Percentiles rank a stretch among this genome's conserved stretches.
Evolutionary conservation across 2,888 invertebrate genomes (phyloP).

Genomic region (Hydroisotoma schaefferi): DNA sequence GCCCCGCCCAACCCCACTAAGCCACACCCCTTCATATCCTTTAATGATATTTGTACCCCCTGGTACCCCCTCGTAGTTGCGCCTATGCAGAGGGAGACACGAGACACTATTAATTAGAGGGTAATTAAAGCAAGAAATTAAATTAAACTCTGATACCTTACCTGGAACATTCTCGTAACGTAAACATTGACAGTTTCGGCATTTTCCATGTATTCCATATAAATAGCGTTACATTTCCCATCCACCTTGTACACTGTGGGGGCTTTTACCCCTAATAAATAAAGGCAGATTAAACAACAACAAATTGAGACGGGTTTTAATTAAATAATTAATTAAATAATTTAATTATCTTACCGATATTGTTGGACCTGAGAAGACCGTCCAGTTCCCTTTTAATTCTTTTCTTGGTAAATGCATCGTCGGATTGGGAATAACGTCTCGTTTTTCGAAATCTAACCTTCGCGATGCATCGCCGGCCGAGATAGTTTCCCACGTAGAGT

Average conservation of each 20-base stretch:
- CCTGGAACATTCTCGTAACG: slow-evolving; percentile 54
- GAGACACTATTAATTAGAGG: too few relatives aligned
- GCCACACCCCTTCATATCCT: too few relatives aligned
- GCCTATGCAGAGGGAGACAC: too few relatives aligned
- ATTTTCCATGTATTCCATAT: slow-evolving; percentile 76
- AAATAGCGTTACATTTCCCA: slow-evolving; percentile 68
- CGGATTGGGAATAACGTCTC: slow-evolving; percentile 83
- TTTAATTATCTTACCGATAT: slow-evolving; percentile 67
- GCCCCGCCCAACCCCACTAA: too few relatives aligned
- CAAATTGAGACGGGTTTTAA: background rate
- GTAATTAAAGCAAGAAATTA: too few relatives aligned
- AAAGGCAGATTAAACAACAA: background rate
- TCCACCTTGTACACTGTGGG: slow-evolving; percentile 80
- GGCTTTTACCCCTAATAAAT: slow-evolving; percentile 52
- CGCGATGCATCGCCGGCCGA: slow-evolving; percentile 70
- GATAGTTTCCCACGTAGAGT: slow-evolving; percentile 69
- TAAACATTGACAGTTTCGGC: slow-evolving; percentile 75
- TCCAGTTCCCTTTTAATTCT: slow-evolving; percentile 85
- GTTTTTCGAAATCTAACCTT: slow-evolving; percentile 89
- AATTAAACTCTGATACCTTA: too few relatives aligned
- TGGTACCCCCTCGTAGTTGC: too few relatives aligned
- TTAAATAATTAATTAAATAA: background rate
- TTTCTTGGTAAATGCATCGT: slow-evolving; percentile 76
- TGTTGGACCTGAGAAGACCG: slow-evolving; percentile 73
- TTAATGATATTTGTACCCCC: too few relatives aligned